A percentile compares a stretch with the other conserved stretches of the same genome.
phyloP scores from a whole-genome alignment of 2,888 invertebrate genomes.

The Diarsia dahlii region DNA sequence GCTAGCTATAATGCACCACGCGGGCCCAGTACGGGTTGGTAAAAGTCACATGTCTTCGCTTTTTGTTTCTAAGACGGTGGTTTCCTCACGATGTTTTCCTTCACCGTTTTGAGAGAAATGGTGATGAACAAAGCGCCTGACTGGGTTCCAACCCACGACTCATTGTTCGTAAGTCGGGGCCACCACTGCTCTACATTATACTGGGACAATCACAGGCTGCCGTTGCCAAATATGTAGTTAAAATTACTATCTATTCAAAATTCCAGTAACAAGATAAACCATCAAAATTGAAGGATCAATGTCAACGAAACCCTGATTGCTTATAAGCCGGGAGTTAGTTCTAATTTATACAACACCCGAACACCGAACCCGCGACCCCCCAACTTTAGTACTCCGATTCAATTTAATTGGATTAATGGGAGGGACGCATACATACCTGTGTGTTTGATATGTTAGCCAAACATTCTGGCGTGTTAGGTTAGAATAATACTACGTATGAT shows the following conservation, averaged over 20 bases:
- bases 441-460: constrained; percentile 35
- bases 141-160: no score
- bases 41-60: no score
- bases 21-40: no score
- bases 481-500: background rate
- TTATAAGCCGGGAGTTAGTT: constrained; percentile 41
- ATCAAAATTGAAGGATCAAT: constrained; percentile 49
- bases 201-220: no score
- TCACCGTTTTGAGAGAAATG: no score
- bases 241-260: constrained; percentile 10
- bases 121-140: no score
- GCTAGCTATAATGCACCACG: no score
- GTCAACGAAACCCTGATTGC: constrained; percentile 57
- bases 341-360: constrained; percentile 54
- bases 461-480: constrained; percentile 16
- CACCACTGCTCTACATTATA: no score
- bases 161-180: no score
- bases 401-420: constrained; percentile 63
- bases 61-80: no score
- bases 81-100: no score
- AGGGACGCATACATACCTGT: constrained; percentile 41
- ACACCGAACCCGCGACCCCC: constrained; percentile 38
- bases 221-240: background rate
- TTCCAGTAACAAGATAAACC: constrained; percentile 29
- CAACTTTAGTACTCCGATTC: constrained; percentile 45